Evolutionary conservation across 2,113 vertebrate species (phyloP).

Genomic region (Pungitius pungitius): DNA sequence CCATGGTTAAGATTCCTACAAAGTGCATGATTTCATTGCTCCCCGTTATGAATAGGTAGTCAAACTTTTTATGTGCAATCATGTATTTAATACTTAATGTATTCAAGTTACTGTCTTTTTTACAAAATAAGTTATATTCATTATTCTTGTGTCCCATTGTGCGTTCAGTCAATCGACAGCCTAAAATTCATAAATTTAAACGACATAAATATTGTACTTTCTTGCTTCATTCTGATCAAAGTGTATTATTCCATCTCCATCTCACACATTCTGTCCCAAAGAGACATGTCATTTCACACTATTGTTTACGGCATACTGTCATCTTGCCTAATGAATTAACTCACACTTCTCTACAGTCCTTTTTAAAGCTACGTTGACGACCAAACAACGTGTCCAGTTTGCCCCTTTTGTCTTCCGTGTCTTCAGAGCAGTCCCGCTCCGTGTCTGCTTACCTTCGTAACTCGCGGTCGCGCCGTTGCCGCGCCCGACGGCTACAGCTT

Average conservation of each 20-base stretch:
- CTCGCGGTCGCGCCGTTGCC: background rate
- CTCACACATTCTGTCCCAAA: background rate
- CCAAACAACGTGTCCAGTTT: background rate
- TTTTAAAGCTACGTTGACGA: constrained; percentile 9
- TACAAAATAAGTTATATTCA: constrained; percentile 6
- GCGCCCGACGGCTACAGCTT: constrained; percentile 81
- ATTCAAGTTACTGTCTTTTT: constrained; percentile 39
- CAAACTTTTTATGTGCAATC: constrained; percentile 26
- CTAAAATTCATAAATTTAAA: constrained; percentile 20
- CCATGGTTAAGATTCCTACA: constrained; percentile 42
- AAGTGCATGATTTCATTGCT: constrained; percentile 41
- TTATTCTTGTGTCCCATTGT: background rate
- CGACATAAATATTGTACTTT: background rate
- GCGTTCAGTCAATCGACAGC: background rate
- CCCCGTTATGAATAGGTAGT: constrained; percentile 48
- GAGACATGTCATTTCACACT: background rate
- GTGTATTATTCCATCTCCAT: background rate
- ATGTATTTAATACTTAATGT: constrained; percentile 17
- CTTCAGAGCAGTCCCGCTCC: background rate
- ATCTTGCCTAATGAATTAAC: background rate
- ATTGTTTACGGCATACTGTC: background rate
- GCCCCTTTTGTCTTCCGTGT: background rate
- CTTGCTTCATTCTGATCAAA: background rate
- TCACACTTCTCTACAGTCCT: background rate
- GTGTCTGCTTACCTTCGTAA: constrained; percentile 14